Conservation (phyloP, 2,888 invertebrate species). For the Scaptomyza reducta region DNA sequence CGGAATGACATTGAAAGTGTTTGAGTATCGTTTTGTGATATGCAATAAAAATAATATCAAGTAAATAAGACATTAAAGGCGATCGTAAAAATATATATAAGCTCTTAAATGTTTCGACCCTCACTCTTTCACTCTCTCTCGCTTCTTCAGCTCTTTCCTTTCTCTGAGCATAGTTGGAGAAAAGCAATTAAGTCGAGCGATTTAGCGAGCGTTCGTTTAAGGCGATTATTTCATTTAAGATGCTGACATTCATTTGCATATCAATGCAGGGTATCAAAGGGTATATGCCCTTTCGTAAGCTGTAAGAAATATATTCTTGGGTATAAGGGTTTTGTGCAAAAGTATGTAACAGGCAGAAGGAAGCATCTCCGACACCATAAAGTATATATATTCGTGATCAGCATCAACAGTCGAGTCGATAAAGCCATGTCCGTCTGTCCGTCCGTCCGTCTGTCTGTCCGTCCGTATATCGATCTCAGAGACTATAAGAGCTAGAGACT, state of each 20-base stretch:
- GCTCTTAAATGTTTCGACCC: slow-evolving; percentile 25
- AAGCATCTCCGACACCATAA: too few relatives aligned
- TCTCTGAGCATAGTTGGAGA: slow-evolving; percentile 27
- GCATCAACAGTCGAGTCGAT: too few relatives aligned
- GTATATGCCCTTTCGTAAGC: background rate
- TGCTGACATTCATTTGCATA: slow-evolving; percentile 82
- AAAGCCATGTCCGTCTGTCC: too few relatives aligned
- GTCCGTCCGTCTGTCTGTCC: too few relatives aligned
- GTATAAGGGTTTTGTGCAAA: too few relatives aligned
- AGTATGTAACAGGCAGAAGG: too few relatives aligned
- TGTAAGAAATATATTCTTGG: too few relatives aligned
- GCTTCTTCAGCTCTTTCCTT: background rate
- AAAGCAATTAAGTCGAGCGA: slow-evolving; percentile 74
- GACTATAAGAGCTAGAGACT: too few relatives aligned
- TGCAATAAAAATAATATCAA: slow-evolving; percentile 56
- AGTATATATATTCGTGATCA: too few relatives aligned
- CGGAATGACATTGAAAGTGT: slow-evolving; percentile 63
- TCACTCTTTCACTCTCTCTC: background rate
- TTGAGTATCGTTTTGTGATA: slow-evolving; percentile 29
- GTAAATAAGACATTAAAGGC: slow-evolving; percentile 65
- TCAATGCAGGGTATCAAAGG: slow-evolving; percentile 51
- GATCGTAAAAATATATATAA: slow-evolving; percentile 47
- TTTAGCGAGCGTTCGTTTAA: slow-evolving; percentile 67
- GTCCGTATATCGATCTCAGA: too few relatives aligned
- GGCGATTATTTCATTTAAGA: slow-evolving; percentile 81